A percentile compares a stretch with the other conserved stretches of the same genome.
Evolutionary conservation across 2,888 invertebrate genomes (phyloP).

Genomic region (Lucinisca nassula): DNA sequence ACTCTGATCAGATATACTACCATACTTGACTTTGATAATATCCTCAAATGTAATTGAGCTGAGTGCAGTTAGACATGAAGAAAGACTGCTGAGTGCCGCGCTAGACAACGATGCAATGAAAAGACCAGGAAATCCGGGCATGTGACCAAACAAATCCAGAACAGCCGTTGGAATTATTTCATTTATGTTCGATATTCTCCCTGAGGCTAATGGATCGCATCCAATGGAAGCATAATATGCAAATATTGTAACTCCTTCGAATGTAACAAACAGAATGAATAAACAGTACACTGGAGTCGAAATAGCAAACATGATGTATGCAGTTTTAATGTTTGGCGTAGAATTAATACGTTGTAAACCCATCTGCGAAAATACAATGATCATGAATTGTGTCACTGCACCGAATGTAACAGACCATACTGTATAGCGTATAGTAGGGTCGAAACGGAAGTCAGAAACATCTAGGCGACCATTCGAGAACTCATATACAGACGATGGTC

Average conservation of each 20-base stretch:
- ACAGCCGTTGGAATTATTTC: conserved; percentile 40
- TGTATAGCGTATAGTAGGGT: conserved; percentile 34
- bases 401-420: conserved; percentile 45
- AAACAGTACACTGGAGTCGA: conserved; percentile 29
- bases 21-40: conserved; percentile 26
- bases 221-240: conserved; percentile 23
- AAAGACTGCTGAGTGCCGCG: conserved; percentile 48
- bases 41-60: conserved; percentile 4
- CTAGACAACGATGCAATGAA: conserved; percentile 50
- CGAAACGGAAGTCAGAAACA: conserved; percentile 17
- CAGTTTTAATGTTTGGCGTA: conserved; percentile 27
- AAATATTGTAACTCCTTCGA: conserved; percentile 41
- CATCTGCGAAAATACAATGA: conserved; percentile 24
- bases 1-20: background rate
- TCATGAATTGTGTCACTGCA: conserved; percentile 18
- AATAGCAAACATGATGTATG: conserved; percentile 20
- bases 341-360: conserved; percentile 44
- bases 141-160: conserved; percentile 18
- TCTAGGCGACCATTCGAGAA: conserved; percentile 10
- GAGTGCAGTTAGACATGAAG: conserved; percentile 19
- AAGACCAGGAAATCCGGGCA: conserved; percentile 39
- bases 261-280: conserved; percentile 20
- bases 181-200: conserved; percentile 31
- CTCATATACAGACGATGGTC: background rate
- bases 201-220: conserved; percentile 28